Evolutionary conservation across 2,888 invertebrate species (phyloP), one percentile per base, ranked within the genome.

Genomic region (Thyatira batis): DNA sequence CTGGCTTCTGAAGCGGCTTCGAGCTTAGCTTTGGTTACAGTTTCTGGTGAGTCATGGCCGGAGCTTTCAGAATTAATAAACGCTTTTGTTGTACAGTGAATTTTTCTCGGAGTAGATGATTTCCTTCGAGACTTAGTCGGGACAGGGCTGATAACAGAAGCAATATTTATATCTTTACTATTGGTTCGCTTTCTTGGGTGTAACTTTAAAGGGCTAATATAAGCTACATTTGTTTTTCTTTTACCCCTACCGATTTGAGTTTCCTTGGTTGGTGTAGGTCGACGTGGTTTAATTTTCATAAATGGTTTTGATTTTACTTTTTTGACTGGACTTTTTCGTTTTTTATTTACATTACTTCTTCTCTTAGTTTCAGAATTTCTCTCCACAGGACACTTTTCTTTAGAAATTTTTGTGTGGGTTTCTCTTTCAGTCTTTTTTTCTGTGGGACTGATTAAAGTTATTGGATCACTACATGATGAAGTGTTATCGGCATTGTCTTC

Each of bases 41-140:
- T 67, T 58, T 85, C 86, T 10, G 82, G 81, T 20, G 83, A 83
- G 51, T 78, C 78, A 46, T 78, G 74, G 4, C 72, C 73, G 46
- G 80, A 78, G 66, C 77, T 84, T 67, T 83, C 83, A 4, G 84
- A 81, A 61, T 79, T 78, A 6, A 39, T 39, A 64, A 85, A 83
- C 49, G 75, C 68, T 76, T 91, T 88, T 43, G 80, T 39, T 4
- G 23, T 82, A 52, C 87, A 84, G 58, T 88, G 77, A 5, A 92
- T 71, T 78, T 92, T 92, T 61, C 92, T 80, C 1, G 92, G 92
- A 2, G 92, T 92, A 1, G 92, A 91, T 13, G 92, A 92, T 71
- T 92, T 92, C 67, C 92, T 79, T 33, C 92, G 84, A 0, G 92
- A 92, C 69, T 92, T 92, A 0, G 87, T 83, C 10, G 84, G 84